Percentiles rank a stretch among this genome's conserved stretches.
Conservation (phyloP, 2,797 vertebrate genomes). For the Hyperoplus lanceolatus region DNA sequence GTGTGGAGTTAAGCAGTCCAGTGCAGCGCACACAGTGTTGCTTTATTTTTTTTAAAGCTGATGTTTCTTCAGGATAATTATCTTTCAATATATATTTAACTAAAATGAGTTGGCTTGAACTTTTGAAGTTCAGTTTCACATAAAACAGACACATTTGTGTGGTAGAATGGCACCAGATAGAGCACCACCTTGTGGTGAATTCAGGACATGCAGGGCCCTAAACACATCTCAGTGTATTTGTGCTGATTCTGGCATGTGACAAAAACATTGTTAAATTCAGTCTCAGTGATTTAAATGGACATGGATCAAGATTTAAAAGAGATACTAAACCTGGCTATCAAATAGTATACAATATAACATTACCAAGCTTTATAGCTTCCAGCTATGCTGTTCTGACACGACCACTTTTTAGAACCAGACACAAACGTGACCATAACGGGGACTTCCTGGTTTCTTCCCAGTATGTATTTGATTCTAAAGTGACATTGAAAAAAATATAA, state of each 20-base stretch:
- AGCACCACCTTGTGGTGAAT: slow-evolving; percentile 73
- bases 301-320: neutral
- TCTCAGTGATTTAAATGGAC: neutral
- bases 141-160: slow-evolving; percentile 26
- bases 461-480: too few species aligned
- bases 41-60: slow-evolving; percentile 15
- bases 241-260: neutral
- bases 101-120: neutral
- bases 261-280: neutral
- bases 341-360: neutral
- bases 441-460: too few species aligned
- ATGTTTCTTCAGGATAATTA: neutral
- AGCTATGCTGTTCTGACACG: neutral
- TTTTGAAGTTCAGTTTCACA: slow-evolving; percentile 35
- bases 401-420: neutral
- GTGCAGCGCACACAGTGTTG: neutral
- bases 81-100: slow-evolving; percentile 28
- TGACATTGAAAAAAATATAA: too few species aligned
- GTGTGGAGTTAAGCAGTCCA: neutral
- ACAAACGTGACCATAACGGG: too few species aligned
- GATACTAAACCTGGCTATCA: neutral
- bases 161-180: neutral
- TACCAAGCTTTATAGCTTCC: neutral
- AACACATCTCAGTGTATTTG: neutral
- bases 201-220: neutral